Base-by-base conservation (phyloP, 2,888 invertebrate genomes). In the Dinocampus coccinellae region DNA sequence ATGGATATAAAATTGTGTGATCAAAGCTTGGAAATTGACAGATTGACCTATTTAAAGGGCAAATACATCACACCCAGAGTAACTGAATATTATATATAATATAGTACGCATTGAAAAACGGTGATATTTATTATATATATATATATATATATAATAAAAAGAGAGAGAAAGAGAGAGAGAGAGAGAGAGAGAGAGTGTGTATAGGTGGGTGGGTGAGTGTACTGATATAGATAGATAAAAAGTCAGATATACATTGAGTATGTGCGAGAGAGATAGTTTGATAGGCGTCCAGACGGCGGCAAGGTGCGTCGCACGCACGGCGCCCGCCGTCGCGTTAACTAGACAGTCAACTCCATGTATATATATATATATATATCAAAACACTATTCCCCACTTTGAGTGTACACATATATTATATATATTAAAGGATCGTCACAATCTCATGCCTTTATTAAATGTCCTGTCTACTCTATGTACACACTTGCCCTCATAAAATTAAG, bases 241-340 rank as follows among this genome's bases (percentile, higher is more conserved):
- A n/a, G n/a, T n/a, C 39, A n/a, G n/a, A 39, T 39, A 1, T n/a
- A n/a, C 39, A n/a, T 3, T n/a, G 13, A 39, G n/a, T n/a, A 13
- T n/a, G 13, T 39, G 13, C 3, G 47, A 16, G 47, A 47, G 16
- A 4, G 78, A 78, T 82, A 81, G 75, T 80, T 77, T 80, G 81
- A 82, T 82, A 80, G 83, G 84, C 85, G 85, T 84, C 85, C 84
- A 85, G 85, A 85, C 85, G 85, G 85, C 85, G 85, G 80, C 77
- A 47, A 7, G 47, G 16, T 16, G 16, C 47, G 16, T 47, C 47
- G 7, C 81, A 64, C 65, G 60, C 52, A 53, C 60, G 85, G 84
- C 85, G 85, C 84, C 84, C 80, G 79, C 81, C 82, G 80, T 78
- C 80, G 84, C 81, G 83, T 84, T 85, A 85, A 85, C 84, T 85